Evolutionary conservation across 2,797 vertebrate genomes (phyloP), one percentile per base, ranked within the genome.

Genomic region (Halcyon smyrnensis): DNA sequence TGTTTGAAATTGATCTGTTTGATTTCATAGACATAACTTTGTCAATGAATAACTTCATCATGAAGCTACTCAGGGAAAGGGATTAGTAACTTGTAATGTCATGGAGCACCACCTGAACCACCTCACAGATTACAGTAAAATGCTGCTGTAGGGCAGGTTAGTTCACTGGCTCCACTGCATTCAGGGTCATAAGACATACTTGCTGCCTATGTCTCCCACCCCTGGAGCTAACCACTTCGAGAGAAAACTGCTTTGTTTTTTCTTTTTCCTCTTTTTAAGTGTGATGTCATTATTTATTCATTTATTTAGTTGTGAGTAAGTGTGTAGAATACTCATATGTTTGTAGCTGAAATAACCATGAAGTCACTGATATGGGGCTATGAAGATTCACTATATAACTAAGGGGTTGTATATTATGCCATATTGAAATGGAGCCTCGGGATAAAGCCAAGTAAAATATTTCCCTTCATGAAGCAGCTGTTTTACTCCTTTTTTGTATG

Each of bases 161-260:
- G 11, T 15, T 71, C 32, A 17, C 25, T 0, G 1, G 16, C 32
- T 50, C 25, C 1, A 1, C 5, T 7, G 11, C 2, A 5, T 17
- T 37, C 30, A 53, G 70, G 30, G 10, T 36, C 23, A 4, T 24
- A 39, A 70, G 68, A 36, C 0, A 0, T 48, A 18, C 15, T 8
- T 6, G 3, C 24, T 34, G 56, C 11, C 32, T 11, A 2, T 24
- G 21, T 45, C 1, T 84, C 20, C 94, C 96, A 96, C 34, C 91
- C 12, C 21, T 25, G 2, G 15, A 57, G 12, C 9, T 17, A 56
- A 37, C 3, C 0, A 0, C 4, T 24, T 59, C 28, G 37, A 45
- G 20, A 24, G 27, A 56, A 73, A 84, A 18, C 6, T 32, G 12
- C 8, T 17, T 12, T 28, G 24, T 23, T 16, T 30, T n/a, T 24